Evolutionary conservation across 2,113 vertebrate species (phyloP), one percentile per base, ranked within the genome.

Genomic region (Phalacrocorax pelagicus): DNA sequence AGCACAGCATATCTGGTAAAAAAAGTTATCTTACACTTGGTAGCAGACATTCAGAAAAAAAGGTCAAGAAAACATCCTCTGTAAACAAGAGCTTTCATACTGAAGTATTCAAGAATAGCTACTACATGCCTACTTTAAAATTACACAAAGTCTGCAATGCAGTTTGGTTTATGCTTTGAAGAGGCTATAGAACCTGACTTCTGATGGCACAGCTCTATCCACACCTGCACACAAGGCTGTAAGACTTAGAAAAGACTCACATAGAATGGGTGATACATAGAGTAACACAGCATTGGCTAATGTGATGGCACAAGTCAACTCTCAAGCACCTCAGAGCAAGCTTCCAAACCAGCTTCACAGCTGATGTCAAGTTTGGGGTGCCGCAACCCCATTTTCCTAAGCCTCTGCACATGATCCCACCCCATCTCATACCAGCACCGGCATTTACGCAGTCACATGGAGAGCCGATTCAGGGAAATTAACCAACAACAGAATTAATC

Each of bases 341-440:
- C 17, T 74, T 61, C 59, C 78, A 87, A 38, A 12, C 29, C 81
- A 92, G 65, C 47, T 63, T 63, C 73, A 44, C 27, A 51, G 52
- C n/a, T 74, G 22, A 24, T n/a, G 24, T 46, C 69, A 55, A 84
- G 49, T 36, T 42, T 32, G 23, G 20, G 13, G 66, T 87, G 61
- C 49, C 87, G 92, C 70, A 82, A 71, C 29, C 78, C 61, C 62
- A 46, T 85, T 75, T 90, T 46, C 90, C 90, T 96, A 95, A 93
- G 81, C 24, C 71, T 72, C 61, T 88, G 62, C 92, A 87, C 73
- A 75, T 87, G 92, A 96, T 86, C 70, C 57, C 44, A 80, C 14
- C 73, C 62, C 38, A 49, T 40, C 70, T 91, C 81, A 47, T 52
- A 74, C 44, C 70, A 79, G 61, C 59, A 86, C 32, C 1, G 0